A percentile compares a stretch with the other conserved stretches of the same genome.
phyloP scores from a whole-genome alignment of 2,113 vertebrate genomes.

The Corythaixoides concolor region DNA sequence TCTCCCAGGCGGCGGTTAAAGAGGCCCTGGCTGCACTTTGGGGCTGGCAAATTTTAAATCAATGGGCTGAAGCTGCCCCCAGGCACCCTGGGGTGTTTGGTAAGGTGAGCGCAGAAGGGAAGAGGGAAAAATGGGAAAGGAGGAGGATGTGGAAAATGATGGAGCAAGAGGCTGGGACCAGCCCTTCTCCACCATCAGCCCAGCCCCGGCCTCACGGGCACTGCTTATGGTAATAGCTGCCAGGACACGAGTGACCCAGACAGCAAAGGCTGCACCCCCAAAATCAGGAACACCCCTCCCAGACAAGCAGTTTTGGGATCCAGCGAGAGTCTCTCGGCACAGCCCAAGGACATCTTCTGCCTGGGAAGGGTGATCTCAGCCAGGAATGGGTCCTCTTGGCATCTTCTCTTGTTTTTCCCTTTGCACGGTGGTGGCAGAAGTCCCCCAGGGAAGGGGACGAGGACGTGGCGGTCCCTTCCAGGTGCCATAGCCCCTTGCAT shows the following conservation, averaged over 20 bases:
- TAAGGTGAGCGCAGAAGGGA: too few relatives aligned
- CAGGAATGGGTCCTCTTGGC: not conserved
- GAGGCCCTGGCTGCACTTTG: not conserved
- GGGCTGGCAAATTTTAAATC: not conserved
- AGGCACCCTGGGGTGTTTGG: not conserved
- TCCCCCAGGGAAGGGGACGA: too few relatives aligned
- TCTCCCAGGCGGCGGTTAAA: not conserved
- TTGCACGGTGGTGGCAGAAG: not conserved
- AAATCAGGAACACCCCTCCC: not conserved
- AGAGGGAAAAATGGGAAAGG: not conserved
- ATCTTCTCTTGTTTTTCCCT: not conserved
- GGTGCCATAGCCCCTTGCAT: not conserved
- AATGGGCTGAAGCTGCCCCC: not conserved
- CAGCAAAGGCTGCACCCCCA: not conserved
- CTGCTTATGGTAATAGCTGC: not conserved
- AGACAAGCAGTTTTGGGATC: not conserved
- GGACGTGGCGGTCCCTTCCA: accelerated
- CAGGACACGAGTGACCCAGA: not conserved
- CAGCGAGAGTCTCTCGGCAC: not conserved
- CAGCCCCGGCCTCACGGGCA: accelerated
- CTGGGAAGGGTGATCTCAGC: not conserved
- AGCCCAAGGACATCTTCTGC: not conserved
- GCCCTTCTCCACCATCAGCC: accelerated
- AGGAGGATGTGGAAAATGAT: not conserved
- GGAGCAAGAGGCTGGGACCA: not conserved